Evolutionary conservation across 92 coral and sea anemone species (phyloP).

Genomic region (Diadumene lineata): DNA sequence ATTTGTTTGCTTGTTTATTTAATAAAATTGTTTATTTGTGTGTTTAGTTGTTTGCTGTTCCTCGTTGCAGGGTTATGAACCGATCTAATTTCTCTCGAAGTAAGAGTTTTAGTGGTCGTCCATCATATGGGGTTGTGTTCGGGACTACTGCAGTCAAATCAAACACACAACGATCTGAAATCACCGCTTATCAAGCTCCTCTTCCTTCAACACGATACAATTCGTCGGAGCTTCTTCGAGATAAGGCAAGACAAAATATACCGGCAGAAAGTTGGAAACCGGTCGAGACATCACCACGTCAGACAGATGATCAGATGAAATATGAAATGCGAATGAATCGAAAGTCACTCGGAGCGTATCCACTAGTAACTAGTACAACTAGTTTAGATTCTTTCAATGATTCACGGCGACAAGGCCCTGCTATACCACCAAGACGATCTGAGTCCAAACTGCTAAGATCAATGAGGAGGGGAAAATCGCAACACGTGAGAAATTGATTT

Average conservation of each 20-base stretch:
- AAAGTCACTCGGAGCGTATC: slow-evolving; percentile 43
- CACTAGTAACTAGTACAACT: slow-evolving; percentile 69
- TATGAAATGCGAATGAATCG: slow-evolving; percentile 37
- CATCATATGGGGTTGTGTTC: slow-evolving; percentile 60
- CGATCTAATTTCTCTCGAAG: slow-evolving; percentile 47
- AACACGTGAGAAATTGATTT: neutral
- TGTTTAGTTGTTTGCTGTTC: no score
- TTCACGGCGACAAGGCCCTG: slow-evolving; percentile 68
- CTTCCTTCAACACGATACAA: slow-evolving; percentile 59
- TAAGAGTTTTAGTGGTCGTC: slow-evolving; percentile 69
- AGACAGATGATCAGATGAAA: slow-evolving; percentile 22
- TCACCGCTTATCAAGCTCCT: slow-evolving; percentile 58
- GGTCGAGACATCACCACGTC: slow-evolving; percentile 22
- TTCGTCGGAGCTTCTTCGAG: slow-evolving; percentile 70
- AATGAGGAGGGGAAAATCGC: slow-evolving; percentile 55
- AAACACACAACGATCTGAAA: slow-evolving; percentile 27
- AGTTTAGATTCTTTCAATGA: slow-evolving; percentile 74
- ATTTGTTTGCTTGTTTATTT: no score
- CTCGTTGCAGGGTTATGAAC: neutral
- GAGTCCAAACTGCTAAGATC: slow-evolving; percentile 73
- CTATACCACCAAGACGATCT: slow-evolving; percentile 84
- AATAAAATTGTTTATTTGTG: no score
- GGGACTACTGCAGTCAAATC: slow-evolving; percentile 62
- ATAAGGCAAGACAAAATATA: slow-evolving; percentile 29
- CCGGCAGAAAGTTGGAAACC: slow-evolving; percentile 43